These are phyloP conservation scores for Lepidostoma basale DNA, from an alignment of 1,140 invertebrate species.

Conservation along the genomic window DNA sequence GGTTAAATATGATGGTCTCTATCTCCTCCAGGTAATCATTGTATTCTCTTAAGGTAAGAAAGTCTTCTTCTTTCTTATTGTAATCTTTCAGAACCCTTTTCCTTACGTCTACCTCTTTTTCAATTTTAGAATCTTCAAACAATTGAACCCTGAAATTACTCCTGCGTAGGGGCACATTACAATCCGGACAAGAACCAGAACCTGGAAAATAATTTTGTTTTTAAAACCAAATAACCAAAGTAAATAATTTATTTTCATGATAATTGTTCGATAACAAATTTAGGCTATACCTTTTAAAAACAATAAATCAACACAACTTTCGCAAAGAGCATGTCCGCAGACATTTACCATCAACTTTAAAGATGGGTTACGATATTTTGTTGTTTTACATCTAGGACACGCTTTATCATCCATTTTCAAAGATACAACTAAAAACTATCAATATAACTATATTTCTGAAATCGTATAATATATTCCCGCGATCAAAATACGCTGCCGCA, in stretches of 20 bases:
- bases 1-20: constrained; percentile 90
- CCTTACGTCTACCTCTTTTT: constrained; percentile 97
- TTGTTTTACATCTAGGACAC: constrained; percentile 97
- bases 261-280: constrained; percentile 43
- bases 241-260: background rate
- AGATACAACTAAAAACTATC: too few relatives aligned
- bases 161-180: constrained; percentile 82
- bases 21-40: constrained; percentile 95
- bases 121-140: constrained; percentile 95
- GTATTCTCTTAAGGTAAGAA: constrained; percentile 78
- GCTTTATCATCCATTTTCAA: constrained; percentile 84
- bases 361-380: constrained; percentile 96
- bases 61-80: constrained; percentile 92
- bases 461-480: too few relatives aligned
- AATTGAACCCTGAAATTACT: constrained; percentile 92
- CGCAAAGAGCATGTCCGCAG: constrained; percentile 97
- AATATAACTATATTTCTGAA: too few relatives aligned
- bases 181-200: constrained; percentile 91
- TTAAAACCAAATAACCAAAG: background rate
- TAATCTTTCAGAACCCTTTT: constrained; percentile 88
- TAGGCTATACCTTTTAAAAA: constrained; percentile 83
- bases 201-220: constrained; percentile 63
- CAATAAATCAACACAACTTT: constrained; percentile 93
- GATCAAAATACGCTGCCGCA: too few relatives aligned
- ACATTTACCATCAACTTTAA: constrained; percentile 97